A percentile compares a stretch with the other conserved stretches of the same genome.
Evolutionary conservation across 2,888 invertebrate genomes (phyloP).

Genomic region (Campoplex capitator): DNA sequence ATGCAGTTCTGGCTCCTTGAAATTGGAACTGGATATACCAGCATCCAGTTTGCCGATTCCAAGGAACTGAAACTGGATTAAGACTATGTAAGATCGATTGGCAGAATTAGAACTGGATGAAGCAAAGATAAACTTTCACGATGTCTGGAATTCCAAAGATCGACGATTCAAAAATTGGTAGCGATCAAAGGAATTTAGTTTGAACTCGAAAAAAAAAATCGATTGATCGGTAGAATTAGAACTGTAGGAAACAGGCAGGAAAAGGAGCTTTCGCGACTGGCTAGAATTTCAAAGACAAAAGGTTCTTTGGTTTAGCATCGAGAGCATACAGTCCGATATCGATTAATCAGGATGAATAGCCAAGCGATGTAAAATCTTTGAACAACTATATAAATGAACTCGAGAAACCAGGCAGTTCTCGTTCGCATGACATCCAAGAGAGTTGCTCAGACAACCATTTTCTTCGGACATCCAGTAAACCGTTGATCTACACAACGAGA

Average conservation of each 20-base stretch:
- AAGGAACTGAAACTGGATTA: neutral
- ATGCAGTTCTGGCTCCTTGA: neutral
- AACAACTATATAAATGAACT: neutral
- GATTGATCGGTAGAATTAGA: neutral
- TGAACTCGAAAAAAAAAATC: neutral
- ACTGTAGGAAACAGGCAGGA: neutral
- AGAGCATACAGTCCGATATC: neutral
- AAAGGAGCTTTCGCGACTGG: neutral
- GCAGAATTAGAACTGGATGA: neutral
- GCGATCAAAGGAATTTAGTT: neutral
- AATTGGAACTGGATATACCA: neutral
- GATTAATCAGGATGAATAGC: neutral
- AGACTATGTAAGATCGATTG: too few relatives aligned
- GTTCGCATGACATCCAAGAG: neutral
- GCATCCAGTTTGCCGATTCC: neutral
- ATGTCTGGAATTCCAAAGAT: neutral
- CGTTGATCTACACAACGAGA: neutral
- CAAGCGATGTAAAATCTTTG: neutral
- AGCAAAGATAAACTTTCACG: neutral
- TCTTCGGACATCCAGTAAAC: neutral
- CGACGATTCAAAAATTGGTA: too few relatives aligned
- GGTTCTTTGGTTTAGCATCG: neutral
- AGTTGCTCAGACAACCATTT: constrained; percentile 2
- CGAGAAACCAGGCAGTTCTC: neutral
- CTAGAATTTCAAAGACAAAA: neutral